Percentiles rank a stretch among this genome's conserved stretches.
Conservation (phyloP, 2,797 vertebrate genomes). For the Prunella strophiata region DNA sequence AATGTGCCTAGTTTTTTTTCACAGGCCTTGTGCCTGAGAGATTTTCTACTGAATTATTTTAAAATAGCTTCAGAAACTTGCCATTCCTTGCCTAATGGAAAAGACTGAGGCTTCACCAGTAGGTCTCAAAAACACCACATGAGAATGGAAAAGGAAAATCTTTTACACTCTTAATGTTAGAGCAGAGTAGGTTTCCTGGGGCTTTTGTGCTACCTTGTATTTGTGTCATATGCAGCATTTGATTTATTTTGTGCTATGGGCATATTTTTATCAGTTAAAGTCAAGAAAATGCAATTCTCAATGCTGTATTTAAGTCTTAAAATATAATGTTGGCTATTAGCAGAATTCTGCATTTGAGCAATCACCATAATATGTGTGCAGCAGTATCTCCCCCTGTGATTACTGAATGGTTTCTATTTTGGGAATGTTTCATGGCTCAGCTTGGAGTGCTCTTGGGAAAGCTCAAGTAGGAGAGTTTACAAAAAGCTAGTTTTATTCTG, state of each 20-base stretch:
- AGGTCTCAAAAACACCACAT: not conserved
- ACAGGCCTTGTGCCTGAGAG: not conserved
- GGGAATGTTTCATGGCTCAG: conserved; percentile 21
- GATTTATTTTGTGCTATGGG: not conserved
- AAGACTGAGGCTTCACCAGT: not conserved
- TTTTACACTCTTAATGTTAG: not conserved
- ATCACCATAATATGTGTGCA: not conserved
- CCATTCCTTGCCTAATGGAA: not conserved
- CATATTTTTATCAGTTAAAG: not conserved
- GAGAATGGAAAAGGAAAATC: not conserved
- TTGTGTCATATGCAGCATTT: not conserved
- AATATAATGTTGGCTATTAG: not conserved
- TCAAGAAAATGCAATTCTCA: not conserved
- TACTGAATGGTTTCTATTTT: conserved; percentile 50
- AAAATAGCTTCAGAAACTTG: not conserved
- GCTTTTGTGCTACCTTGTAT: not conserved
- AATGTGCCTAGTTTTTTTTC: accelerated
- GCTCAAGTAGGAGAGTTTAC: conserved; percentile 6
- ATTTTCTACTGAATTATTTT: not conserved
- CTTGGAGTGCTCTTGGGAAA: conserved; percentile 32
- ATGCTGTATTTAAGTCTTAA: not conserved
- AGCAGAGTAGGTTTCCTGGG: not conserved
- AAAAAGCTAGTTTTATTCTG: not conserved
- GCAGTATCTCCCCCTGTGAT: not conserved
- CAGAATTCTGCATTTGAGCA: not conserved